These are phyloP conservation scores for Larimichthys polyactis DNA, from an alignment of 2,113 vertebrate species.

Conservation along the genomic window DNA sequence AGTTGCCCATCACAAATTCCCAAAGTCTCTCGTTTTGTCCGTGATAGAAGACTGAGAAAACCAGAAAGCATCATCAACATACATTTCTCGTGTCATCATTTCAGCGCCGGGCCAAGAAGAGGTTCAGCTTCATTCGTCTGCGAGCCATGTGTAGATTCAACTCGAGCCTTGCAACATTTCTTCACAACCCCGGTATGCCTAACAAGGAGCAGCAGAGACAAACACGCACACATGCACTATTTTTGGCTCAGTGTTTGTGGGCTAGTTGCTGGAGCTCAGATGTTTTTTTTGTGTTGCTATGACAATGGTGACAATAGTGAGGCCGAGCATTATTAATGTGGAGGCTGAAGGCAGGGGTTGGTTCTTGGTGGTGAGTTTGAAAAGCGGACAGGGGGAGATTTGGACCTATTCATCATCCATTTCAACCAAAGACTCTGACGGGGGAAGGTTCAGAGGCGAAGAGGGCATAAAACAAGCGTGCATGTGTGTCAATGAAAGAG, in stretches of 20 bases:
- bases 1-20: not conserved
- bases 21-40: not conserved
- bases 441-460: slow-evolving; percentile 49
- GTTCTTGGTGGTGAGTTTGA: slow-evolving; percentile 17
- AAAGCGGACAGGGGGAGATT: slow-evolving; percentile 37
- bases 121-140: slow-evolving; percentile 19
- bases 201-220: slow-evolving; percentile 36
- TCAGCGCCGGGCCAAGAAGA: not conserved
- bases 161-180: slow-evolving; percentile 12
- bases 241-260: slow-evolving; percentile 53
- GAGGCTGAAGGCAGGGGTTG: slow-evolving; percentile 24
- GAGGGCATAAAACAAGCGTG: slow-evolving; percentile 60
- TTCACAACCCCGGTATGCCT: slow-evolving; percentile 27
- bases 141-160: slow-evolving; percentile 30
- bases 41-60: not conserved
- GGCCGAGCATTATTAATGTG: slow-evolving; percentile 49
- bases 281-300: slow-evolving; percentile 80
- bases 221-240: slow-evolving; percentile 43
- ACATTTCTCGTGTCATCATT: not conserved
- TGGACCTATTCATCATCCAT: slow-evolving; percentile 49
- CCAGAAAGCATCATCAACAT: not conserved
- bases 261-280: slow-evolving; percentile 56
- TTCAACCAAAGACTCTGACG: slow-evolving; percentile 43
- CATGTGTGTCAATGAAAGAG: slow-evolving; percentile 51
- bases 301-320: slow-evolving; percentile 75